Percentiles rank a stretch among this genome's conserved stretches.
Evolutionary conservation across 1,140 invertebrate genomes (phyloP).

Genomic region (Ostrea edulis): DNA sequence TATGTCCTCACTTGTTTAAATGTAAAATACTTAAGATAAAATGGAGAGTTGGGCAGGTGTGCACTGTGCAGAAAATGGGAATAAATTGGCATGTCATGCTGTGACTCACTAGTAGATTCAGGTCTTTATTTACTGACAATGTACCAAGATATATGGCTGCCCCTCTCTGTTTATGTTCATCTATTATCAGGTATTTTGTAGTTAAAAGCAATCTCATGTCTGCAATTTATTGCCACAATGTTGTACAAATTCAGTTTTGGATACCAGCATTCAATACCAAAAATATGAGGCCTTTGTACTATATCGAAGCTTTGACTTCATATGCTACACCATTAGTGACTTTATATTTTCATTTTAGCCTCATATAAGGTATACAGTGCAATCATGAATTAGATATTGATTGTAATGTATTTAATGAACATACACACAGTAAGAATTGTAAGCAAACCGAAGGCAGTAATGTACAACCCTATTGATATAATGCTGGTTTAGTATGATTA

Average conservation of each 20-base stretch:
- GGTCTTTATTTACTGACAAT: conserved; percentile 25
- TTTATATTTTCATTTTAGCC: too few species aligned
- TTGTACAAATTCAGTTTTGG: background rate
- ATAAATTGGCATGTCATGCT: conserved; percentile 34
- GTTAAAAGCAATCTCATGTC: background rate
- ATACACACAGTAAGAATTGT: too few species aligned
- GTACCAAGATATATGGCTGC: background rate
- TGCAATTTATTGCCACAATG: background rate
- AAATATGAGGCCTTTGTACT: background rate
- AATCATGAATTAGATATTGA: too few species aligned
- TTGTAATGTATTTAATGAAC: too few species aligned
- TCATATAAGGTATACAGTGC: too few species aligned
- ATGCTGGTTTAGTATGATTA: too few species aligned
- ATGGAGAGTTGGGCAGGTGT: conserved; percentile 35
- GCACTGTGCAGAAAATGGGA: conserved; percentile 34
- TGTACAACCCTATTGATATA: too few species aligned
- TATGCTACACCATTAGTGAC: too few species aligned
- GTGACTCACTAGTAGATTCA: conserved; percentile 19
- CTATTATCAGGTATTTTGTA: background rate
- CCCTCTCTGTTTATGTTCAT: conserved; percentile 10
- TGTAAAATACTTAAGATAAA: conserved; percentile 33
- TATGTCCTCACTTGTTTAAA: conserved; percentile 19
- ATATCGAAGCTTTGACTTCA: background rate
- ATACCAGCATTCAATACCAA: background rate
- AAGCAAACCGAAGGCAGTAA: too few species aligned